Evolutionary conservation across 2,113 vertebrate genomes (phyloP).

Genomic region (Neolamprologus caudopunctatus): DNA sequence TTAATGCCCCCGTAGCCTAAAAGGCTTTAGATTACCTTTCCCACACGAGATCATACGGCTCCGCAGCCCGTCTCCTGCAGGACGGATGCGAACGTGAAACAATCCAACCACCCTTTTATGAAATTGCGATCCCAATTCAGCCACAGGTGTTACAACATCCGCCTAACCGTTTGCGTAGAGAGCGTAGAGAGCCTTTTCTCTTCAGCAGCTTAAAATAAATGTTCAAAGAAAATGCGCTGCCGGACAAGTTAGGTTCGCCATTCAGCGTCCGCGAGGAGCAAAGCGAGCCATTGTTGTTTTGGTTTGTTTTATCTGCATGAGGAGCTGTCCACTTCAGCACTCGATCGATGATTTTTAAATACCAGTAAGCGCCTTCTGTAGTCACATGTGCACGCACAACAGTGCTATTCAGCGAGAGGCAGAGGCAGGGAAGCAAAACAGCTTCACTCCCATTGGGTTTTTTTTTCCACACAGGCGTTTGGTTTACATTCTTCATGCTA

Average conservation of each 20-base stretch:
- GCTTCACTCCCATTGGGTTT: constrained; percentile 46
- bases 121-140: background rate
- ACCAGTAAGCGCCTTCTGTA: constrained; percentile 48
- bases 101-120: background rate
- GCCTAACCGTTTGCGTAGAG: background rate
- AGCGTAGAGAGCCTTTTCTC: background rate
- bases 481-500: background rate
- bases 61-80: constrained; percentile 3
- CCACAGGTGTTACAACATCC: constrained; percentile 59
- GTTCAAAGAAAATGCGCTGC: background rate
- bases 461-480: background rate
- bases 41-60: constrained; percentile 43
- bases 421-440: background rate
- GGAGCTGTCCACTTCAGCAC: constrained; percentile 50
- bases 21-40: constrained; percentile 57
- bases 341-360: constrained; percentile 59
- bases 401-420: constrained; percentile 19
- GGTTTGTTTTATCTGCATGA: background rate
- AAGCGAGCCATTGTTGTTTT: background rate
- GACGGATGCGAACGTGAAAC: background rate
- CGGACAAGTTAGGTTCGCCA: background rate
- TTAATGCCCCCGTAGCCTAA: constrained; percentile 57
- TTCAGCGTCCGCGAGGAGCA: background rate
- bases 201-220: background rate
- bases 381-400: constrained; percentile 58